phyloP scores from a whole-genome alignment of 2,888 invertebrate genomes.

The Chrysotoxum bicinctum region DNA sequence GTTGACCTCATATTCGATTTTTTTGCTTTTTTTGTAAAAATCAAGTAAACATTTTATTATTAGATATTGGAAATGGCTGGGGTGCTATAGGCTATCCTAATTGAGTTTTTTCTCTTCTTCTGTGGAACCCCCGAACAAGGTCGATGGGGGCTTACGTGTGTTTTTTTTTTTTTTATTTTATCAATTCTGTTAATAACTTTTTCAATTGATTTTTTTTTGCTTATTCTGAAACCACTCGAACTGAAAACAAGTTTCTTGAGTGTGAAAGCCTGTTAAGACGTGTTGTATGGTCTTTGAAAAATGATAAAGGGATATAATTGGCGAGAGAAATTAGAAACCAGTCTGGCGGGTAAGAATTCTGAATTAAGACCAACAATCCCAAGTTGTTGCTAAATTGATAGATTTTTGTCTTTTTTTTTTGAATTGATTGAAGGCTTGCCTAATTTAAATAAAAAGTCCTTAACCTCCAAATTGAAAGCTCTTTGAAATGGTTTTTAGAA shows the following conservation, averaged over 20 bases:
- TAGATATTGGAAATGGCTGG: background rate
- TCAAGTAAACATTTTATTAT: background rate
- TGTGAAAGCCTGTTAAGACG: background rate
- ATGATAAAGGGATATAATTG: conserved; percentile 4
- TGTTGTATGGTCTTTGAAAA: background rate
- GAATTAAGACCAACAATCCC: background rate
- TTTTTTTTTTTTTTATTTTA: too few species aligned
- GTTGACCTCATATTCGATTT: conserved; percentile 53
- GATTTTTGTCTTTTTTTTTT: background rate
- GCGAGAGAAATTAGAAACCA: conserved; percentile 11
- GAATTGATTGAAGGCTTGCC: background rate
- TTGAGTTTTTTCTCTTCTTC: background rate
- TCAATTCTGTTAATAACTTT: background rate
- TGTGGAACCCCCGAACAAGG: background rate
- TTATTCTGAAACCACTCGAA: background rate
- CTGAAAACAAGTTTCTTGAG: background rate
- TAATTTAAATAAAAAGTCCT: background rate
- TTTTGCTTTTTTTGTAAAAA: background rate
- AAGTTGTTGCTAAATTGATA: background rate
- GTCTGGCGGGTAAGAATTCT: background rate
- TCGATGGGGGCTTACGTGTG: background rate
- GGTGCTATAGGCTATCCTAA: background rate
- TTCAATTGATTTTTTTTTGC: background rate
- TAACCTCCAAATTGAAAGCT: background rate
- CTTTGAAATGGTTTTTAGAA: background rate